phyloP scores from a whole-genome alignment of 2,888 invertebrate species.

The Agrenia bidenticulata region DNA sequence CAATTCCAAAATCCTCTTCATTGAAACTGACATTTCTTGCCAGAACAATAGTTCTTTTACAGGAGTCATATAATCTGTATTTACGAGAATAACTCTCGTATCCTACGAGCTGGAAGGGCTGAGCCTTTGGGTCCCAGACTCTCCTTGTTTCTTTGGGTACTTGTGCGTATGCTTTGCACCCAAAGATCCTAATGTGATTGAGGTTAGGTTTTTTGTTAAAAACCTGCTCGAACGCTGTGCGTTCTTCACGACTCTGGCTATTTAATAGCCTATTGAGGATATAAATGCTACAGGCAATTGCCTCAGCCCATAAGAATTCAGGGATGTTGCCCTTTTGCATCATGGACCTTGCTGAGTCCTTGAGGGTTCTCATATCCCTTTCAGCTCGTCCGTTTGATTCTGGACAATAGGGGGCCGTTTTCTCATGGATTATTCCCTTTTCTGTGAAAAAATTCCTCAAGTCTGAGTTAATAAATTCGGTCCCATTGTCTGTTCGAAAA shows the following conservation, averaged over 20 bases:
- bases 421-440: slow-evolving; percentile 22
- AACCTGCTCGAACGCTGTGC: slow-evolving; percentile 52
- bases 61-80: slow-evolving; percentile 2
- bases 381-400: slow-evolving; percentile 30
- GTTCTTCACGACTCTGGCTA: slow-evolving; percentile 18
- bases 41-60: not conserved
- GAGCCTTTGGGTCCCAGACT: not conserved
- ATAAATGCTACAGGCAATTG: slow-evolving; percentile 54
- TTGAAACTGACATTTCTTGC: slow-evolving; percentile 21
- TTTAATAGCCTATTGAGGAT: slow-evolving; percentile 53
- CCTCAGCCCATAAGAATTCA: slow-evolving; percentile 55
- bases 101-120: not conserved
- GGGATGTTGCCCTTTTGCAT: slow-evolving; percentile 52
- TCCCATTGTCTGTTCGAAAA: slow-evolving; percentile 30
- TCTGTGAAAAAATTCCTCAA: slow-evolving; percentile 15
- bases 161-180: slow-evolving; percentile 40
- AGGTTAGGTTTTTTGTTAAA: slow-evolving; percentile 48
- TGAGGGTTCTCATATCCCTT: slow-evolving; percentile 26
- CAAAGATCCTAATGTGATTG: slow-evolving; percentile 49
- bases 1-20: not conserved
- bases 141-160: not conserved
- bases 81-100: not conserved
- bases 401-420: slow-evolving; percentile 18
- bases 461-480: slow-evolving; percentile 17
- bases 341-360: slow-evolving; percentile 53